Evolutionary conservation across 2,113 vertebrate species (phyloP), one percentile per base, ranked within the genome.

Genomic region (Carassius carassius): DNA sequence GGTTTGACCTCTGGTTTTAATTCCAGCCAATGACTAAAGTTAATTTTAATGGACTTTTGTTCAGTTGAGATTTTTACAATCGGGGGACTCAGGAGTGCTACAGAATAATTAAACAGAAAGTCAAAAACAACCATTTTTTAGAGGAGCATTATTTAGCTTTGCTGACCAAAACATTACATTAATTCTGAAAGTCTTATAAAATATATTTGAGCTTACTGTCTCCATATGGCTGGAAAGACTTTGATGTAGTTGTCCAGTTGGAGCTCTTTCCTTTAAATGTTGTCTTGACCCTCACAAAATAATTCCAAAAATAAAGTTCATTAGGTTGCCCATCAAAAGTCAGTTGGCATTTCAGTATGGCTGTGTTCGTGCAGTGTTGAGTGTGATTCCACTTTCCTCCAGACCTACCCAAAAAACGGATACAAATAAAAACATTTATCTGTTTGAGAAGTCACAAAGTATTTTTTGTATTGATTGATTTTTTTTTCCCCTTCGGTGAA

Each of bases 41-140:
- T 1, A 25, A 84, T 54, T 32, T 1, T 6, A 56, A 91, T 72
- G 17, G 78, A 82, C 16, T 83, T 51, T 5, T 69, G 63, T 2
- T 67, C 29, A 14, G 51, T 1, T 17, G n/a, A 49, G 4, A 87
- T 54, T 0, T 19, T 29, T 58, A 91, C n/a, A 14, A 32, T 5
- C 0, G 90, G 90, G 16, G 86, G 44, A 82, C 90, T 91, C 69
- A 91, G 78, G 11, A 74, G 32, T 51, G 80, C 90, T 91, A 60
- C 21, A 75, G 54, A 6, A 54, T 17, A 21, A 81, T 23, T 63
- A 9, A 19, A 85, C 5, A 69, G 37, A 69, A 17, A 74, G 6
- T 56, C 70, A 83, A 60, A 58, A 10, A 73, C 5, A 75, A 54
- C 0, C 12, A 19, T 21, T 12, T 21, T 12, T 54, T n/a, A 44